Evolutionary conservation across 2,888 invertebrate genomes (phyloP), one percentile per base, ranked within the genome.

Genomic region (Embidobia sp.): DNA sequence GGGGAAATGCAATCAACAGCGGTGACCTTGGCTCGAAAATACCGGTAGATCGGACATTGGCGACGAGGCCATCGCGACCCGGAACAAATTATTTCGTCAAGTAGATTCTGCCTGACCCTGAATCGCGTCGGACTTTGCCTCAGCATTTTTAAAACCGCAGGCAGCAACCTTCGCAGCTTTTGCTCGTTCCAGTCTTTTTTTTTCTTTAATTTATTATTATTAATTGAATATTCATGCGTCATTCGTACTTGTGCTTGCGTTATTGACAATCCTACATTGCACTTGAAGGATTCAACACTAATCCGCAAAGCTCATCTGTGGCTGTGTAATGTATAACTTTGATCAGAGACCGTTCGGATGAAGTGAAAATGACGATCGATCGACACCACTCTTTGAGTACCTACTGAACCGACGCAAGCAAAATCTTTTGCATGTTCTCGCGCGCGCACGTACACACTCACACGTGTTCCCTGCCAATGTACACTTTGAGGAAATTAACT

Each of bases 341-440:
- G 70, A 73, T 73, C 57, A 64, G 64, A 66, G 64, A 63, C 51
- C 53, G 64, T 51, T 51, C 33, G 61, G 49, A 78, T 69, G 63
- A 70, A 73, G 69, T 74, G 69, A 76, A 78, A 77, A 79, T 74
- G 73, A 77, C 72, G 78, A 79, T 78, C 74, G 79, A 79, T 80
- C 61, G 74, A 42, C 42, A 10, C 44, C 40, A 53, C 77, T 55
- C 72, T 77, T 75, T 72, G 64, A 77, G 67, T 64, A 35, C 49
- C 51, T 31, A 3, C 13, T 37, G 13, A 44, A 26, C 27, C 40
- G 49, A 35, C 44, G 44, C 35, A 26, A 44, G 59, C 46, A 29
- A 59, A 57, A 46, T 33, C 46, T 26, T 59, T 59, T 46, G 31
- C 46, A 46, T 46, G 16, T 26, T 33, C 44, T 63, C 29, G 3